Conservation (phyloP, 2,888 invertebrate genomes). For the Pollenia labialis region DNA sequence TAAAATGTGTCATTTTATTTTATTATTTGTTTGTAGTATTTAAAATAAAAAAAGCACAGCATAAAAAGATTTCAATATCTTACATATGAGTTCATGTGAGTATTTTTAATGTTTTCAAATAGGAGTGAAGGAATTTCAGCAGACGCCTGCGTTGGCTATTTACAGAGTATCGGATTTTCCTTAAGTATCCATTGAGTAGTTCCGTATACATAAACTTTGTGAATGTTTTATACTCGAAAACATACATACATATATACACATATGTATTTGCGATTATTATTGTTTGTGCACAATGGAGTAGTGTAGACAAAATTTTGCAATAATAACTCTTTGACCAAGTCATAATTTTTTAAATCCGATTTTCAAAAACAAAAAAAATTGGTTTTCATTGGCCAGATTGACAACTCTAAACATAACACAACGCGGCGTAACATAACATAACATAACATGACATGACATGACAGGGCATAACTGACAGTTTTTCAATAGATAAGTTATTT, state of each 20-base stretch:
- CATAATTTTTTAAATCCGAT: too few species aligned
- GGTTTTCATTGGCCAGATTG: too few species aligned
- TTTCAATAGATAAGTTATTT: too few species aligned
- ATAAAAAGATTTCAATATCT: conserved; percentile 31
- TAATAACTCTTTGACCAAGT: not conserved
- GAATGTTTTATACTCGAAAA: not conserved
- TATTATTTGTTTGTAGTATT: conserved; percentile 5
- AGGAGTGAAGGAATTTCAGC: conserved; percentile 7
- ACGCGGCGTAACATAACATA: too few species aligned
- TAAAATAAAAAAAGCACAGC: conserved; percentile 11
- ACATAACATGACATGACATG: too few species aligned
- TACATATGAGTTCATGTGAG: not conserved
- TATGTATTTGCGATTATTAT: not conserved
- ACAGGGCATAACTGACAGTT: too few species aligned
- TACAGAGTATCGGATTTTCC: conserved; percentile 35
- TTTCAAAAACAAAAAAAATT: too few species aligned
- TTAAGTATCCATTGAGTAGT: conserved; percentile 49
- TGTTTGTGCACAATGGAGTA: conserved; percentile 26
- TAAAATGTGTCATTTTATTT: conserved; percentile 52
- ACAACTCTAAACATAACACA: too few species aligned
- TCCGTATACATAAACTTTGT: conserved; percentile 17
- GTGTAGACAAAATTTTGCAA: not conserved
- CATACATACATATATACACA: not conserved
- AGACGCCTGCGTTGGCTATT: conserved; percentile 41
- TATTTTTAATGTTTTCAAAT: not conserved